Conservation (phyloP, 2,113 vertebrate genomes). For the Chlorodrepanis virens region DNA sequence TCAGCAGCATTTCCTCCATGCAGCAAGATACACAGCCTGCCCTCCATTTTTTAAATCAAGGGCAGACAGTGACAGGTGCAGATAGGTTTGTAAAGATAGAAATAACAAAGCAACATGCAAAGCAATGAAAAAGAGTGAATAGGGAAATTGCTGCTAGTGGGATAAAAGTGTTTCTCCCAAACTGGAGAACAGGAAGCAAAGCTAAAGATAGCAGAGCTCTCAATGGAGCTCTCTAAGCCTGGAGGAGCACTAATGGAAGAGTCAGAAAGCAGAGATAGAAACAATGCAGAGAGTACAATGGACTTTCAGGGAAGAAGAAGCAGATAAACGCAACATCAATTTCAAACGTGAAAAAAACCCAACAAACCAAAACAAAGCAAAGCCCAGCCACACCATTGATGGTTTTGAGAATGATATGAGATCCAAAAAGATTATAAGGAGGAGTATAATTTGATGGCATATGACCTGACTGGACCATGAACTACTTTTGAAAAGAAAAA, state of each 20-base stretch:
- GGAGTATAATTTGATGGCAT: background rate
- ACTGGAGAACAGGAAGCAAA: background rate
- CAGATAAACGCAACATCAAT: background rate
- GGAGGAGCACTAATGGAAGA: background rate
- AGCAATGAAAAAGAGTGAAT: slow-evolving; percentile 6
- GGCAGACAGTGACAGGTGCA: background rate
- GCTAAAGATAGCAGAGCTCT: background rate
- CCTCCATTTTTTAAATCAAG: slow-evolving; percentile 21
- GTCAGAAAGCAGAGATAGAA: background rate
- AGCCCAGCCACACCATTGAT: background rate
- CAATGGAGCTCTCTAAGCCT: background rate
- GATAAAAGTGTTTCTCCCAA: background rate
- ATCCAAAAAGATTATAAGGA: background rate
- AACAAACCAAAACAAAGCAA: background rate
- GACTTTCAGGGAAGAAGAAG: background rate
- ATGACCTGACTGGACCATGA: background rate
- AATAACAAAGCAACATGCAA: slow-evolving; percentile 30
- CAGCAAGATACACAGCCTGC: background rate
- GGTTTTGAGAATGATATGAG: background rate
- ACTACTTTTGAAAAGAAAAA: background rate
- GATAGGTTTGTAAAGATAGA: slow-evolving; percentile 8
- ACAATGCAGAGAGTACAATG: background rate
- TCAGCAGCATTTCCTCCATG: slow-evolving; percentile 6
- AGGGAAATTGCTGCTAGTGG: background rate
- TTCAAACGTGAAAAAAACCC: background rate